phyloP scores from a whole-genome alignment of 2,113 vertebrate species.

The Mola mola region DNA sequence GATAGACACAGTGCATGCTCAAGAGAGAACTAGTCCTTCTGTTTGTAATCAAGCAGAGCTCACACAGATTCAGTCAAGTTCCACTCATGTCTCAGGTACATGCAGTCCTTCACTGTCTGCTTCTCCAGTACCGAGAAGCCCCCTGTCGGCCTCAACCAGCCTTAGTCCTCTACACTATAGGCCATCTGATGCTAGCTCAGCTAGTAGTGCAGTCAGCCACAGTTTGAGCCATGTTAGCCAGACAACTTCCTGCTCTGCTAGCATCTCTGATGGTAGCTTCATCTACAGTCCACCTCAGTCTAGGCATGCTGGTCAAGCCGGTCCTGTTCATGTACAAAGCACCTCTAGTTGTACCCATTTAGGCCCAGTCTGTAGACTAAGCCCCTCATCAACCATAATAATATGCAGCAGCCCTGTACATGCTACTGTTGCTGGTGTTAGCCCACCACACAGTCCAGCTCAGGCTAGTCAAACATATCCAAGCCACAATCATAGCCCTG shows the following conservation, averaged over 20 bases:
- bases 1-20: not conserved
- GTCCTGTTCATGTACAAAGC: constrained; percentile 44
- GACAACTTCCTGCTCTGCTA: not conserved
- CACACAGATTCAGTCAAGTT: constrained; percentile 2
- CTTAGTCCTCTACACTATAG: constrained; percentile 61
- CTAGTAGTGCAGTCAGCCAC: constrained; percentile 17
- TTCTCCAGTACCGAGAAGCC: constrained; percentile 5
- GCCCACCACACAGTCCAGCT: constrained; percentile 36
- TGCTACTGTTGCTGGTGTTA: constrained; percentile 16
- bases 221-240: constrained; percentile 17
- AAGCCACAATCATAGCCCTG: not conserved
- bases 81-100: constrained; percentile 9
- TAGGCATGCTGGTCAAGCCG: constrained; percentile 68
- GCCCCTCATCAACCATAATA: constrained; percentile 10
- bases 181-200: constrained; percentile 2
- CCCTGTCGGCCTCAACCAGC: constrained; percentile 7
- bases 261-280: not conserved
- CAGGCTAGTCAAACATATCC: constrained; percentile 14
- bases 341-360: constrained; percentile 28
- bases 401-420: constrained; percentile 32
- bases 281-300: constrained; percentile 40
- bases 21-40: not conserved
- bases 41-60: constrained; percentile 8
- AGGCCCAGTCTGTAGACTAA: constrained; percentile 28
- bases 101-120: constrained; percentile 11